A percentile compares a stretch with the other conserved stretches of the same genome.
phyloP scores from a whole-genome alignment of 2,113 vertebrate genomes.

The Geococcyx californianus region DNA sequence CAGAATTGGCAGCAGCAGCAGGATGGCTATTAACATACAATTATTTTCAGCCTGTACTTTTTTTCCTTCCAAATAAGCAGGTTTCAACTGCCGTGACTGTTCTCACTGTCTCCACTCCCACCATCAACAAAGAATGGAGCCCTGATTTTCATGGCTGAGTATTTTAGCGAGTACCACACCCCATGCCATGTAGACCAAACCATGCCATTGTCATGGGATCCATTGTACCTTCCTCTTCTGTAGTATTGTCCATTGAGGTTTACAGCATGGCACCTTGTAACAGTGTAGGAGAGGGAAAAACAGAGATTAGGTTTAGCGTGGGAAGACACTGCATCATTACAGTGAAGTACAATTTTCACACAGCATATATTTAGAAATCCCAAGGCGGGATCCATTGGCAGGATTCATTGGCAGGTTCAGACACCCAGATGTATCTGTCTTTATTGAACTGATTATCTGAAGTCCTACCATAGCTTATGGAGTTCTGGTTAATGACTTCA shows the following conservation, averaged over 20 bases:
- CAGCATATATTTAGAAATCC: background rate
- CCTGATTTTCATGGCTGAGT: slow-evolving; percentile 87
- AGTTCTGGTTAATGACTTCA: background rate
- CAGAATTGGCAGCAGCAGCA: background rate
- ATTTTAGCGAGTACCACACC: slow-evolving; percentile 88
- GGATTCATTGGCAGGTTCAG: background rate
- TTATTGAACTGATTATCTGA: background rate
- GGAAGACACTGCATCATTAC: background rate
- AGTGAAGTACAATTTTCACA: background rate
- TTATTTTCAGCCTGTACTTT: background rate
- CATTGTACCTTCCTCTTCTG: slow-evolving; percentile 80
- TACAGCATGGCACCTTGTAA: slow-evolving; percentile 83
- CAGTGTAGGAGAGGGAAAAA: background rate
- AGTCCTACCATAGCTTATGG: background rate
- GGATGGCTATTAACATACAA: background rate
- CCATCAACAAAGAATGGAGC: slow-evolving; percentile 76
- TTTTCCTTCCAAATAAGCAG: background rate
- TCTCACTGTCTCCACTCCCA: slow-evolving; percentile 80
- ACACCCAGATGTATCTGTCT: background rate
- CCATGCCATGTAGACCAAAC: slow-evolving; percentile 89
- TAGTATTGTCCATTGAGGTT: slow-evolving; percentile 89
- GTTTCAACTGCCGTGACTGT: background rate
- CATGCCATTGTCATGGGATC: slow-evolving; percentile 80
- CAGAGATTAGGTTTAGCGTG: background rate
- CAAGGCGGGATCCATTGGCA: background rate